These are phyloP conservation scores for Xestia c-nigrum DNA, from an alignment of 2,888 invertebrate genomes.

Conservation along the genomic window DNA sequence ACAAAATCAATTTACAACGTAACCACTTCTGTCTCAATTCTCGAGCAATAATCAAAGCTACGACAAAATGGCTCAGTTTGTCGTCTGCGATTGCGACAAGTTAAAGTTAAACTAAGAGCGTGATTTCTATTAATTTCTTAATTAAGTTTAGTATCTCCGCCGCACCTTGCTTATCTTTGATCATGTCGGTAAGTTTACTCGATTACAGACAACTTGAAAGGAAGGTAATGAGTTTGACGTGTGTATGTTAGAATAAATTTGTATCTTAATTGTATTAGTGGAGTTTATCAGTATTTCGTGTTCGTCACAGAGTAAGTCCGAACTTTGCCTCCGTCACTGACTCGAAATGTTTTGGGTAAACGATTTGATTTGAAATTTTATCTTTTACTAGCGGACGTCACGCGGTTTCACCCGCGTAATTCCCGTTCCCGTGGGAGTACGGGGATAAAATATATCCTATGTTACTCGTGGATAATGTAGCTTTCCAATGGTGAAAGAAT, in stretches of 20 bases:
- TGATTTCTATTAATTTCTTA: slow-evolving; percentile 34
- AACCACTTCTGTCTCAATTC: slow-evolving; percentile 1
- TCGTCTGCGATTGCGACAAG: slow-evolving; percentile 4
- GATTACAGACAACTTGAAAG: slow-evolving; percentile 21
- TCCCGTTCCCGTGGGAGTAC: no score
- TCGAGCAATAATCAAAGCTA: slow-evolving; percentile 1
- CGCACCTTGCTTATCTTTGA: slow-evolving; percentile 18
- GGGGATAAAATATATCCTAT: no score
- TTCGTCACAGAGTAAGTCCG: background rate
- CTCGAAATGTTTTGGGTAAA: no score
- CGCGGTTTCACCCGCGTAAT: no score
- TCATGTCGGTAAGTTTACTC: slow-evolving; percentile 12
- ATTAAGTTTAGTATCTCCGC: slow-evolving; percentile 31
- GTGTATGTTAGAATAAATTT: background rate
- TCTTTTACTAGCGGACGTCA: no score
- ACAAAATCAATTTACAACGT: slow-evolving; percentile 11
- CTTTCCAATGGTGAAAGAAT: no score
- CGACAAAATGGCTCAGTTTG: slow-evolving; percentile 5
- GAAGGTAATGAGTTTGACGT: slow-evolving; percentile 17
- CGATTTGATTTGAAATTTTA: no score
- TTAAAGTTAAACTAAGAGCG: slow-evolving; percentile 26
- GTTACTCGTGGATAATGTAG: no score
- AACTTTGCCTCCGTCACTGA: no score
- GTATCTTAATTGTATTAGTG: background rate
- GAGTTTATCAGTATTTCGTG: background rate